phyloP scores from a whole-genome alignment of 2,797 vertebrate genomes.

The Scleropages formosus region DNA sequence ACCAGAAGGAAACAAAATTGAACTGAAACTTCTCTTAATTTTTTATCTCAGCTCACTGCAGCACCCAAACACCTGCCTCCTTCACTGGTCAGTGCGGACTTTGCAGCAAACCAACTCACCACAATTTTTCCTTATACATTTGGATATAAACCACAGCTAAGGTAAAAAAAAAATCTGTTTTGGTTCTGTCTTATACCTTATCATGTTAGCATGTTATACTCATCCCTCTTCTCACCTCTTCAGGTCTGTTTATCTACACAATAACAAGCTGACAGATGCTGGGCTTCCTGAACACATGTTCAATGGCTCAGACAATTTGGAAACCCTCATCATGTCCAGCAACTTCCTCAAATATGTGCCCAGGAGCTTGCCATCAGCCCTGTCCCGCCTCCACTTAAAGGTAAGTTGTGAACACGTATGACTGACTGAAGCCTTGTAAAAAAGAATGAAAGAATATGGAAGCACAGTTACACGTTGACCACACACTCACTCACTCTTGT shows the following conservation, averaged over 20 bases:
- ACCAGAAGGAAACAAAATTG: no score
- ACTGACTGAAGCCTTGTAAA: no score
- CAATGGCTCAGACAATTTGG: slow-evolving; percentile 83
- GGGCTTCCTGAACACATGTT: slow-evolving; percentile 89
- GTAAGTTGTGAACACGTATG: no score
- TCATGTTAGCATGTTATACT: neutral
- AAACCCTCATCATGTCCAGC: slow-evolving; percentile 95
- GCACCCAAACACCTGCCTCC: slow-evolving; percentile 86
- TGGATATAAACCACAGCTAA: slow-evolving; percentile 89
- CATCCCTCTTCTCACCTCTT: neutral
- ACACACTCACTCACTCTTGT: neutral
- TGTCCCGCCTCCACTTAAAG: slow-evolving; percentile 92
- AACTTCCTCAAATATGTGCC: slow-evolving; percentile 91
- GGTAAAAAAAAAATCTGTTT: slow-evolving; percentile 60
- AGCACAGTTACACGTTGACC: neutral
- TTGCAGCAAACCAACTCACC: slow-evolving; percentile 91
- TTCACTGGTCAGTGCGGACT: slow-evolving; percentile 89
- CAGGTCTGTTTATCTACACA: slow-evolving; percentile 97
- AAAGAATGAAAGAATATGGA: neutral
- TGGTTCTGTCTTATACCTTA: neutral
- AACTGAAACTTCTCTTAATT: neutral
- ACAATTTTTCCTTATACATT: slow-evolving; percentile 92
- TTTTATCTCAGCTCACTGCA: slow-evolving; percentile 76
- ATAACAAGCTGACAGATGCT: slow-evolving; percentile 90
- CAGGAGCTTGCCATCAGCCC: slow-evolving; percentile 77